phyloP scores from a whole-genome alignment of 1,140 invertebrate species.

The Acromyrmex heyeri region DNA sequence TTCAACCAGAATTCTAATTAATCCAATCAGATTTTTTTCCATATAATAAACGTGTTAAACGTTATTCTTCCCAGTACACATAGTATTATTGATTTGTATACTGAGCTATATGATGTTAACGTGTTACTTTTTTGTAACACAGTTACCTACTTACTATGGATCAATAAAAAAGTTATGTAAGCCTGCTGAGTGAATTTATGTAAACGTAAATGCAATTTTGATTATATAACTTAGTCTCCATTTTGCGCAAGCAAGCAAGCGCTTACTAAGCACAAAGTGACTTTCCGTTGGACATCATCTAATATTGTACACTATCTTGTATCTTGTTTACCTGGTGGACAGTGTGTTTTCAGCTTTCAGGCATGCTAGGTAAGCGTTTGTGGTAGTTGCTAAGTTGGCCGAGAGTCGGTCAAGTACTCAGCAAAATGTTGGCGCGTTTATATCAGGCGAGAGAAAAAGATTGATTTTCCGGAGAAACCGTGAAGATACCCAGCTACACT shows the following conservation, averaged over 20 bases:
- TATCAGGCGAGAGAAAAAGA: neutral
- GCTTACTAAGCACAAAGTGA: conserved; percentile 48
- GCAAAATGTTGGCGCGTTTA: conserved; percentile 13
- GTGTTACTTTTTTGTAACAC: neutral
- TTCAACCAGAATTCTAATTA: too few species aligned
- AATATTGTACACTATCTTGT: conserved; percentile 51
- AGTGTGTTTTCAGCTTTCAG: conserved; percentile 42
- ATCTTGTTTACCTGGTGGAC: conserved; percentile 53
- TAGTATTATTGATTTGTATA: neutral
- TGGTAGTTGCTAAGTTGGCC: conserved; percentile 27
- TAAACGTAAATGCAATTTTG: neutral
- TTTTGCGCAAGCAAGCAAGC: conserved; percentile 28
- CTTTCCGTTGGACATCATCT: conserved; percentile 45
- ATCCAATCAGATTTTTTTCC: too few species aligned
- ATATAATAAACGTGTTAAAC: too few species aligned
- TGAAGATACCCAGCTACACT: neutral
- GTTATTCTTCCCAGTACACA: too few species aligned
- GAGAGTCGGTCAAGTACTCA: conserved; percentile 28
- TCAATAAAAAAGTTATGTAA: neutral
- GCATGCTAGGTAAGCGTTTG: conserved; percentile 27
- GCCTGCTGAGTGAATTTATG: neutral
- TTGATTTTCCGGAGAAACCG: neutral
- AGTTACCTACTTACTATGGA: neutral
- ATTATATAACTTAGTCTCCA: conserved; percentile 10
- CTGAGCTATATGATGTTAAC: neutral